Evolutionary conservation across 2,113 vertebrate genomes (phyloP).

Genomic region (Verasper variegatus): DNA sequence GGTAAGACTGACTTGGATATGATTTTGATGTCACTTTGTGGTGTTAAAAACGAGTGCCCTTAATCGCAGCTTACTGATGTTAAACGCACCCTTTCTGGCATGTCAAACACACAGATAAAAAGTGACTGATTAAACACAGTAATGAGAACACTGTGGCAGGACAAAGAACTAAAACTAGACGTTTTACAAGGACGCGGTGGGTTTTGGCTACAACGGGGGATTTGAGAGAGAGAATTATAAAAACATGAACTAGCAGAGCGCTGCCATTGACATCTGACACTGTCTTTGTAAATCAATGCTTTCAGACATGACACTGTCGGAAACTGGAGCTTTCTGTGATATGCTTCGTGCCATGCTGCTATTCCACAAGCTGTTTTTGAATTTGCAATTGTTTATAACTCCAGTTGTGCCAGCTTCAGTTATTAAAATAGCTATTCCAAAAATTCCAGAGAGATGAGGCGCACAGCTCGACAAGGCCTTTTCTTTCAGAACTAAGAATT

Average conservation of each 20-base stretch:
- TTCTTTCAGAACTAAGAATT: background rate
- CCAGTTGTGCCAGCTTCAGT: background rate
- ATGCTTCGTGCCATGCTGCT: constrained; percentile 8
- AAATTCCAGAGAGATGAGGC: background rate
- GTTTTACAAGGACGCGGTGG: constrained; percentile 36
- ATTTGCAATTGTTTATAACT: constrained; percentile 6
- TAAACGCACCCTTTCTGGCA: constrained; percentile 58
- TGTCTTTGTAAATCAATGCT: constrained; percentile 36
- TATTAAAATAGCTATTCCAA: constrained; percentile 3
- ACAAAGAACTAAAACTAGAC: constrained; percentile 55
- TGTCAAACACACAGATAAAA: constrained; percentile 51
- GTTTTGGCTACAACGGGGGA: constrained; percentile 36
- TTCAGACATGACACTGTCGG: constrained; percentile 30
- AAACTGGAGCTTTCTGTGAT: background rate
- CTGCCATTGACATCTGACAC: constrained; percentile 26
- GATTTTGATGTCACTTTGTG: constrained; percentile 63
- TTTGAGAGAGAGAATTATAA: constrained; percentile 22
- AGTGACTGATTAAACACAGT: constrained; percentile 67
- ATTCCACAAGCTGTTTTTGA: constrained; percentile 6
- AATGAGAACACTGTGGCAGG: constrained; percentile 60
- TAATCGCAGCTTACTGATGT: constrained; percentile 74
- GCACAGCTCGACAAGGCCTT: background rate
- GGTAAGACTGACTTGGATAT: constrained; percentile 70
- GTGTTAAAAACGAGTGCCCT: constrained; percentile 61
- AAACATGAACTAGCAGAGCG: constrained; percentile 15